Base-by-base conservation (phyloP, 2,888 invertebrate genomes). In the Drosophila paramelanica region DNA sequence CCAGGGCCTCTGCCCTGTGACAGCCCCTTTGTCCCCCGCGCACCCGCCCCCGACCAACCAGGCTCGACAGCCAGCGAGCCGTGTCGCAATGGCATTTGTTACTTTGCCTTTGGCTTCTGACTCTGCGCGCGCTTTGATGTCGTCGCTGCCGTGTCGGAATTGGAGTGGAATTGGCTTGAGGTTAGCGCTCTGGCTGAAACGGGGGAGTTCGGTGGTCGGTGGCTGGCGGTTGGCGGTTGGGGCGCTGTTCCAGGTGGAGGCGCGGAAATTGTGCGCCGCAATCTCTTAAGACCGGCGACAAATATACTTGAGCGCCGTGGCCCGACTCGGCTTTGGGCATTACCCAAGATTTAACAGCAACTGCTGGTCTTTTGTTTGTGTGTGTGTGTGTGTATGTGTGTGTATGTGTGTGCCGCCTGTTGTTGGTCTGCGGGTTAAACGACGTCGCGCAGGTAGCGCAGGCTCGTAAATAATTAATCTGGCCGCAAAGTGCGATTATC, bases 391-490 rank as follows among this genome's bases (percentile, higher is more conserved):
- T 47, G 38, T 47, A 55, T 62, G 50, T 66, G 38, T 47, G 57
- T 67, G 50, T 66, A 45, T 43, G 20, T 20, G 20, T 58, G 14
- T 59, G 31, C 45, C 27, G 53, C 46, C 42, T 60, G 67, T 60
- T 66, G 70, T 70, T 52, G 55, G 67, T 57, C 60, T 62, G 78
- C 67, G 82, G 86, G 83, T 86, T 83, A 86, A 83, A 71, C 83
- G 83, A 51, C 64, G 72, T 56, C 53, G 73, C 73, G 33, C 80
- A 78, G 77, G 74, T 74, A 74, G 79, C 78, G 43, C 56, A 50
- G 74, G 77, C 77, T 86, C 83, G 83, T 89, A 81, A 89, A 88
- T 88, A 88, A 88, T 88, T 88, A 85, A 88, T 88, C 81, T 83
- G 81, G 75, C 89, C 88, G 69, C 88, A 85, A 84, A 87, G 81